Evolutionary conservation across 2,113 vertebrate species (phyloP).

Genomic region (Nyctibius bracteatus): DNA sequence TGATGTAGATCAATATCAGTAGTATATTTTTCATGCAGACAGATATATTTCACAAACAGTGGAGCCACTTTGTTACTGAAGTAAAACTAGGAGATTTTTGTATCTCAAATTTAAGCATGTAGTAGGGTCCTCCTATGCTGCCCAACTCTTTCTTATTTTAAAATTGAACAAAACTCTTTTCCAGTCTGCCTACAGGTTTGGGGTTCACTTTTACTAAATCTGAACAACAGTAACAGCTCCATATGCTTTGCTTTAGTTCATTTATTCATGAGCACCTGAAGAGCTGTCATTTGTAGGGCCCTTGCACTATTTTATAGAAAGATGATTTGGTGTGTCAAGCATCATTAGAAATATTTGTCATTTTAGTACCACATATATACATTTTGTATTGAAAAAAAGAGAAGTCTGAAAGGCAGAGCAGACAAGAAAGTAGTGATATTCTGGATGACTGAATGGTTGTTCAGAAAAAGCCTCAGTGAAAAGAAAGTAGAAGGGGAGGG

Average conservation of each 20-base stretch:
- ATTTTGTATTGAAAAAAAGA: neutral
- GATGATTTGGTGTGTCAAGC: neutral
- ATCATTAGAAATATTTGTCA: neutral
- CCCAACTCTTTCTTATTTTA: neutral
- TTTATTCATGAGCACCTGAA: neutral
- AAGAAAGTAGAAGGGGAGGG: neutral
- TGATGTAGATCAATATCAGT: neutral
- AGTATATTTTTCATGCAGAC: neutral
- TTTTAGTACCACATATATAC: neutral
- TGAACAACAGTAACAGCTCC: neutral
- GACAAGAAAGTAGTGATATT: neutral
- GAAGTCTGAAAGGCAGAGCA: neutral
- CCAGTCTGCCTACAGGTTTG: neutral
- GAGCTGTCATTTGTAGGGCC: neutral
- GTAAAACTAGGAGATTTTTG: neutral
- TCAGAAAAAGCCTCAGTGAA: neutral
- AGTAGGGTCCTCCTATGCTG: neutral
- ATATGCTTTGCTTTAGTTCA: neutral
- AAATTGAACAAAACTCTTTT: neutral
- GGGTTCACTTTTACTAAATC: neutral
- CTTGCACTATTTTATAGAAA: neutral
- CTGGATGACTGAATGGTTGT: neutral
- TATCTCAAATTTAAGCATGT: neutral
- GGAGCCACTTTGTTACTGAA: neutral
- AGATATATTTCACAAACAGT: neutral